These are phyloP conservation scores for Albula glossodonta DNA, from an alignment of 2,113 vertebrate species.

Conservation along the genomic window DNA sequence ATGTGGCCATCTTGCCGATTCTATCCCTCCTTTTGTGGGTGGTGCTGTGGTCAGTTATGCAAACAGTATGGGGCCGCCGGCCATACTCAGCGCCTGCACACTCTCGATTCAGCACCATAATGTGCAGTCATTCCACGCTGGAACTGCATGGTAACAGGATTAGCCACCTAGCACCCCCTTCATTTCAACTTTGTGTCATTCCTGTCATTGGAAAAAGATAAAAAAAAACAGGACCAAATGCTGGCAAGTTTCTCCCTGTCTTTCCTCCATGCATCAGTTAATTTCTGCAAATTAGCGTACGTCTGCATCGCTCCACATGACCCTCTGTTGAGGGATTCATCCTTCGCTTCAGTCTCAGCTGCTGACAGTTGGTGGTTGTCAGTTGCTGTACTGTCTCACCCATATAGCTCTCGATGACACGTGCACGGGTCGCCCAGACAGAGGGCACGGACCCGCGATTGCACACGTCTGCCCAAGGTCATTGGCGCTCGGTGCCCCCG, in stretches of 20 bases:
- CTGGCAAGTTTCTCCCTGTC: background rate
- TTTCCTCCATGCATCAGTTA: background rate
- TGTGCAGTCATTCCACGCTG: too few species aligned
- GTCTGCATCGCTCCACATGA: background rate
- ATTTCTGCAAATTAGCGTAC: background rate
- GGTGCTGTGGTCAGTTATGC: too few species aligned
- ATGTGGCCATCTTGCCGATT: too few species aligned
- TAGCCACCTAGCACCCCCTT: too few species aligned
- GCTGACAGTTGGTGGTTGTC: background rate
- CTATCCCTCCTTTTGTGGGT: too few species aligned
- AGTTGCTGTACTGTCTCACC: background rate
- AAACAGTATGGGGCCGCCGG: too few species aligned
- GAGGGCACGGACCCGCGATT: background rate
- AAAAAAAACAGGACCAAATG: too few species aligned
- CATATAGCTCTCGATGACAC: background rate
- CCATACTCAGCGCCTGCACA: too few species aligned
- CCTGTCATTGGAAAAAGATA: too few species aligned
- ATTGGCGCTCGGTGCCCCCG: background rate
- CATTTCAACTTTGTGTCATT: too few species aligned
- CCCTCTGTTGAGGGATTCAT: background rate
- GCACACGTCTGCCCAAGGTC: background rate
- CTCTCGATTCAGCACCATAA: too few species aligned
- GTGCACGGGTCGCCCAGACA: background rate
- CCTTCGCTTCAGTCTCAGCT: background rate
- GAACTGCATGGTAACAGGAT: too few species aligned